These are phyloP conservation scores for Suillia variegata DNA, from an alignment of 2,888 invertebrate genomes.

Conservation along the genomic window DNA sequence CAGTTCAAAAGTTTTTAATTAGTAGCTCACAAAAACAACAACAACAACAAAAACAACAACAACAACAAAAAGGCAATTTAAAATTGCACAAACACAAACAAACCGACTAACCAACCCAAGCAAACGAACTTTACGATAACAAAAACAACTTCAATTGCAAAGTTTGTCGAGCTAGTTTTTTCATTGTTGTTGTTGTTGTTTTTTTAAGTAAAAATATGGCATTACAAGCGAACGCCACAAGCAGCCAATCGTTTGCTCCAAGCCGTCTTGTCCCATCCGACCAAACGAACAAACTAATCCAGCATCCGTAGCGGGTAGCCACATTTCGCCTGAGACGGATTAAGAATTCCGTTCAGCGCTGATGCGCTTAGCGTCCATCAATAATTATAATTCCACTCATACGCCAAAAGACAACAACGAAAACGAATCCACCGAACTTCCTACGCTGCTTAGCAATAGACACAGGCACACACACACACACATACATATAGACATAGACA, in stretches of 20 bases:
- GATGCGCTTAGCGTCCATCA: conserved; percentile 23
- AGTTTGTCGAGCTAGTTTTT: conserved; percentile 12
- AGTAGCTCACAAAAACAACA: conserved; percentile 38
- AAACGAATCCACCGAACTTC: neutral
- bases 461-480: no score
- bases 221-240: conserved; percentile 34
- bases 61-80: conserved; percentile 10
- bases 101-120: conserved; percentile 14
- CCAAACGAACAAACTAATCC: neutral
- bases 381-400: conserved; percentile 26
- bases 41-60: conserved; percentile 24
- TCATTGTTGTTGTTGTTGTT: no score
- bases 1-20: conserved; percentile 52
- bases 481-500: no score
- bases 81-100: conserved; percentile 5
- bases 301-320: neutral
- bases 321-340: neutral
- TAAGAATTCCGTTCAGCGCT: conserved; percentile 2
- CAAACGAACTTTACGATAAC: conserved; percentile 15
- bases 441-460: neutral
- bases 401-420: neutral
- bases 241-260: neutral
- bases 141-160: conserved; percentile 5
- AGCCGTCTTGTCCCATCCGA: neutral
- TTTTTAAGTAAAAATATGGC: conserved; percentile 4